These are phyloP conservation scores for Mythimna impura DNA, from an alignment of 2,888 invertebrate genomes.

Conservation along the genomic window DNA sequence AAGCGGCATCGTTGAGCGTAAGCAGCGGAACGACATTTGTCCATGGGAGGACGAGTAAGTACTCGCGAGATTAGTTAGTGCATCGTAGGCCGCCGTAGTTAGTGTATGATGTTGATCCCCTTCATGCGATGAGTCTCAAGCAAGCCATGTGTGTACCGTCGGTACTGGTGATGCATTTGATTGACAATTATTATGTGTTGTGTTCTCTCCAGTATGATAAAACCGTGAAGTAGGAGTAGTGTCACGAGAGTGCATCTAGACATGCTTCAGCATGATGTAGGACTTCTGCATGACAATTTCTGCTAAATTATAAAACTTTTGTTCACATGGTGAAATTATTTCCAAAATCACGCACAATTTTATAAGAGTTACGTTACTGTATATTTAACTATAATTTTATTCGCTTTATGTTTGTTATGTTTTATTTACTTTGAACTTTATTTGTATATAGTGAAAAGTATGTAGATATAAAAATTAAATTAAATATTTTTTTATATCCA, in stretches of 20 bases:
- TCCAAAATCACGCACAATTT: slow-evolving; percentile 53
- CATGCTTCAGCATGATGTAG: slow-evolving; percentile 44
- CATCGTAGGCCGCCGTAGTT: slow-evolving; percentile 62
- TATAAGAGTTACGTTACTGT: slow-evolving; percentile 49
- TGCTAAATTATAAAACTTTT: slow-evolving; percentile 31
- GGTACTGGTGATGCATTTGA: slow-evolving; percentile 28
- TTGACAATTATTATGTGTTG: slow-evolving; percentile 36
- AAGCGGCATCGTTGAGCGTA: slow-evolving; percentile 80
- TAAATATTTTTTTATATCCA: slow-evolving; percentile 63
- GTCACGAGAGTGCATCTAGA: slow-evolving; percentile 35
- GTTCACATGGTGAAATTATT: slow-evolving; percentile 39
- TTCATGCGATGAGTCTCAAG: slow-evolving; percentile 33
- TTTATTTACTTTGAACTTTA: slow-evolving; percentile 61
- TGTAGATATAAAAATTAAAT: slow-evolving; percentile 65
- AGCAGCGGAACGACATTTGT: slow-evolving; percentile 95
- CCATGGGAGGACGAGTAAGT: slow-evolving; percentile 99
- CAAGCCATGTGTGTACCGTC: slow-evolving; percentile 30
- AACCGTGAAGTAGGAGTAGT: slow-evolving; percentile 38
- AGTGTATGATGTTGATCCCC: slow-evolving; percentile 53
- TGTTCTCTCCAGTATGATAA: slow-evolving; percentile 25
- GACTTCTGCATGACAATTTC: slow-evolving; percentile 55
- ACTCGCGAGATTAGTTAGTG: slow-evolving; percentile 73
- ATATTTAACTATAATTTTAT: slow-evolving; percentile 57
- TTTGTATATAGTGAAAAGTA: slow-evolving; percentile 66
- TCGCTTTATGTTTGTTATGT: slow-evolving; percentile 61